phyloP scores from a whole-genome alignment of 2,888 invertebrate species.

The Chrysopilus asiliformis region DNA sequence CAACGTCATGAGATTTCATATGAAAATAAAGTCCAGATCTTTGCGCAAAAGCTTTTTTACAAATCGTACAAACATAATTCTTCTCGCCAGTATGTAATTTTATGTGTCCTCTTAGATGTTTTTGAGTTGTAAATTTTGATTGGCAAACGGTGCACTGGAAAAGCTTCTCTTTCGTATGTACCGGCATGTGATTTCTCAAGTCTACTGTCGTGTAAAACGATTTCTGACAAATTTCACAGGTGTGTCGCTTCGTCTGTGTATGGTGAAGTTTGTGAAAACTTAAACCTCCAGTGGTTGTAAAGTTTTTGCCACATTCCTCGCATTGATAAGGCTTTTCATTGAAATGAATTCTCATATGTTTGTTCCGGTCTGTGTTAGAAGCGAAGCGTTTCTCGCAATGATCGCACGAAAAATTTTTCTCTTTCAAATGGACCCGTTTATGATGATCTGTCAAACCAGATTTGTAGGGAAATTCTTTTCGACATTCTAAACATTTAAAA shows the following conservation, averaged over 20 bases:
- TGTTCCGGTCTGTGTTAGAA: constrained; percentile 21
- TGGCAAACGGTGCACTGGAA: constrained; percentile 19
- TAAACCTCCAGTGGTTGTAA: too few species aligned
- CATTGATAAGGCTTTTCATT: constrained; percentile 24
- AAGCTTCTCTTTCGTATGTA: constrained; percentile 25
- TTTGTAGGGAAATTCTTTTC: constrained; percentile 5
- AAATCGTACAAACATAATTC: constrained; percentile 28
- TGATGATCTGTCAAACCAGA: constrained; percentile 7
- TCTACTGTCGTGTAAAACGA: constrained; percentile 24
- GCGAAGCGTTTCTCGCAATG: constrained; percentile 23
- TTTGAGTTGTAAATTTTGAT: constrained; percentile 25
- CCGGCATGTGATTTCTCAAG: constrained; percentile 26
- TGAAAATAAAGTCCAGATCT: constrained; percentile 30
- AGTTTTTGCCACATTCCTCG: too few species aligned
- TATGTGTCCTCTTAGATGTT: constrained; percentile 26
- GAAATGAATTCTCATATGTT: constrained; percentile 23
- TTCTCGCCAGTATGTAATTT: constrained; percentile 25
- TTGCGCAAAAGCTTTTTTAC: constrained; percentile 27
- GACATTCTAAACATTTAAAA: constrained; percentile 2
- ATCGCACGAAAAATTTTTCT: constrained; percentile 2
- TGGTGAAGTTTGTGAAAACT: too few species aligned
- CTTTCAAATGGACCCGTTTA: constrained; percentile 3
- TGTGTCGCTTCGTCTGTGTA: too few species aligned
- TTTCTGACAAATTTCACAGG: constrained; percentile 23
- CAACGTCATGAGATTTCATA: constrained; percentile 29